Evolutionary conservation across 2,888 invertebrate genomes (phyloP).

Genomic region (Platycnemis pennipes): DNA sequence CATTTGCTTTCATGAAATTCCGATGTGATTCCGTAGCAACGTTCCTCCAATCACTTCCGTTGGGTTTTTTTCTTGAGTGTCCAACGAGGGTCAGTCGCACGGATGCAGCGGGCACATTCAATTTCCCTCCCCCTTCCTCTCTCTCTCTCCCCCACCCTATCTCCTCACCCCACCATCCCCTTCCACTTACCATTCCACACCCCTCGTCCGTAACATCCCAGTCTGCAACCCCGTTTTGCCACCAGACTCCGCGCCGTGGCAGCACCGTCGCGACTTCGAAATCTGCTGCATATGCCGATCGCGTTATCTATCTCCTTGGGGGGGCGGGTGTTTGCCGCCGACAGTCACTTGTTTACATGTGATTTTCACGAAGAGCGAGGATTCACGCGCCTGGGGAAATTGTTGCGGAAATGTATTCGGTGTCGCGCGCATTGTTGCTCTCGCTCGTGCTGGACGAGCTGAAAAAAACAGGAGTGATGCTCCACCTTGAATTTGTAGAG

Average conservation of each 20-base stretch:
- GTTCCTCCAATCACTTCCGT: not conserved
- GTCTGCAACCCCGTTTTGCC: too few relatives aligned
- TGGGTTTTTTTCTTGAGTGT: not conserved
- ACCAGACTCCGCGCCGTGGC: not conserved
- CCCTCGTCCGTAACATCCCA: too few relatives aligned
- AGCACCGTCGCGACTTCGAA: not conserved
- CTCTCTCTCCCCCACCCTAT: not conserved
- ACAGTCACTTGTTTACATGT: not conserved
- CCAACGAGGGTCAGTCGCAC: not conserved
- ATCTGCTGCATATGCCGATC: not conserved
- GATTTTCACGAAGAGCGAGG: not conserved
- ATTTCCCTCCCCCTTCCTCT: not conserved
- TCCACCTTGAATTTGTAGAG: not conserved
- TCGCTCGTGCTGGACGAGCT: not conserved
- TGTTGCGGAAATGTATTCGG: constrained; percentile 1
- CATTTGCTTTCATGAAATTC: not conserved
- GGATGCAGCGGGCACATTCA: not conserved
- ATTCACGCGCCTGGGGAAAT: not conserved
- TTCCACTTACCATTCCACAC: too few relatives aligned
- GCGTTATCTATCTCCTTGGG: not conserved
- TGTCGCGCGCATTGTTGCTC: not conserved
- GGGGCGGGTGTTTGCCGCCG: not conserved
- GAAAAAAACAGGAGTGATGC: not conserved
- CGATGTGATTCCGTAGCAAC: not conserved
- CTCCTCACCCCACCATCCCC: too few relatives aligned